A percentile compares a stretch with the other conserved stretches of the same genome.
These are phyloP conservation scores for Eupithecia centaureata DNA, from an alignment of 2,888 invertebrate species.

Conservation along the genomic window DNA sequence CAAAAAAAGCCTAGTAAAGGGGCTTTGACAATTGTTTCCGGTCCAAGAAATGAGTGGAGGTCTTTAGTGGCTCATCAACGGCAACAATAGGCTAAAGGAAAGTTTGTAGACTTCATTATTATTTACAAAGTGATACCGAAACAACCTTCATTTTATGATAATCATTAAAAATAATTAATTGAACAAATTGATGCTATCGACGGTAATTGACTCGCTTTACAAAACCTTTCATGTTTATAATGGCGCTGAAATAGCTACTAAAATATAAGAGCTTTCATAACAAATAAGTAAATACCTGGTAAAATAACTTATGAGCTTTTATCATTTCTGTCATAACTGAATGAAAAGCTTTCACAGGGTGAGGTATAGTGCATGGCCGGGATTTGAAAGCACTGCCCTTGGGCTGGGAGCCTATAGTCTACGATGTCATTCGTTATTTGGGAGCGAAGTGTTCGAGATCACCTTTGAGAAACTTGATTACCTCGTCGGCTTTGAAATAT, in stretches of 20 bases:
- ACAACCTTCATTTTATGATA: not conserved
- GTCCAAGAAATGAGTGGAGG: not conserved
- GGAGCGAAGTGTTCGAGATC: not conserved
- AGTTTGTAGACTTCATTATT: not conserved
- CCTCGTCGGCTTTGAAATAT: not conserved
- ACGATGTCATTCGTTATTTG: not conserved
- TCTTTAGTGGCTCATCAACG: not conserved
- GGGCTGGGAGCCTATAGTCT: not conserved
- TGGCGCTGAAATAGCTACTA: not conserved
- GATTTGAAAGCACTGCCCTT: not conserved
- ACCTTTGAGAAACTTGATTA: not conserved
- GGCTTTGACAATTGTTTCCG: not conserved
- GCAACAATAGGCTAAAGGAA: not conserved
- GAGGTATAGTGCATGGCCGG: not conserved
- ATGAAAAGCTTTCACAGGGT: not conserved
- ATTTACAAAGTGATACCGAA: not conserved
- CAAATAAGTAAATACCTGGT: not conserved
- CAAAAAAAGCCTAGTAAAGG: not conserved
- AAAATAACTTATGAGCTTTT: not conserved
- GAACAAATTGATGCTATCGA: not conserved
- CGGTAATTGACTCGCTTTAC: not conserved
- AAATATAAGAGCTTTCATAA: not conserved
- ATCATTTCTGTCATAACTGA: not conserved
- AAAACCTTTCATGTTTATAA: slow-evolving; percentile 1
- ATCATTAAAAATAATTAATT: slow-evolving; percentile 10